These are phyloP conservation scores for Sterna hirundo DNA, from an alignment of 2,113 vertebrate species.

Conservation along the genomic window DNA sequence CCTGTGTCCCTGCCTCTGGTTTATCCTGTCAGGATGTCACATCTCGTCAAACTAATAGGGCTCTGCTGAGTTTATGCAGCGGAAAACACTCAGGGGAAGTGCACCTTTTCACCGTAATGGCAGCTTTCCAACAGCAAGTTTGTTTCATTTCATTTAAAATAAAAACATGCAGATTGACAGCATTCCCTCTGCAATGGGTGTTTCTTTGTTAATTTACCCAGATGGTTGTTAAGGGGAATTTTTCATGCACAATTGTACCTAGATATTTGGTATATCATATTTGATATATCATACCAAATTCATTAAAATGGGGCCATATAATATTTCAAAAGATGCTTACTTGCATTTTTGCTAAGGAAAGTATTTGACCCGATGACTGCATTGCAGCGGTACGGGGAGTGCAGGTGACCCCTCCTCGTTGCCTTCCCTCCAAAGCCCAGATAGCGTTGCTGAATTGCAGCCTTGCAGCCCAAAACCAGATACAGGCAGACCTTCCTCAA, in stretches of 20 bases:
- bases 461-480: background rate
- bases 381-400: accelerated
- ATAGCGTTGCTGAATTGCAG: background rate
- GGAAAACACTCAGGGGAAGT: background rate
- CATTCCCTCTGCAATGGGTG: background rate
- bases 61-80: background rate
- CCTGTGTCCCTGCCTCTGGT: background rate
- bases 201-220: background rate
- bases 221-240: background rate
- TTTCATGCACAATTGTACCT: background rate
- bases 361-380: background rate
- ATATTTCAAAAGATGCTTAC: background rate
- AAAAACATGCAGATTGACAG: background rate
- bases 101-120: background rate
- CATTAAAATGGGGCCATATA: background rate
- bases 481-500: background rate
- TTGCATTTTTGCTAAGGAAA: background rate
- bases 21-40: conserved; percentile 39
- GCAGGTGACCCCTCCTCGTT: background rate
- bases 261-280: background rate
- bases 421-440: background rate
- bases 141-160: conserved; percentile 6
- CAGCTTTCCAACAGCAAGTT: background rate
- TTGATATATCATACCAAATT: background rate
- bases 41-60: conserved; percentile 21